Evolutionary conservation across 2,888 invertebrate species (phyloP).

Genomic region (Petrolisthes manimaculis): DNA sequence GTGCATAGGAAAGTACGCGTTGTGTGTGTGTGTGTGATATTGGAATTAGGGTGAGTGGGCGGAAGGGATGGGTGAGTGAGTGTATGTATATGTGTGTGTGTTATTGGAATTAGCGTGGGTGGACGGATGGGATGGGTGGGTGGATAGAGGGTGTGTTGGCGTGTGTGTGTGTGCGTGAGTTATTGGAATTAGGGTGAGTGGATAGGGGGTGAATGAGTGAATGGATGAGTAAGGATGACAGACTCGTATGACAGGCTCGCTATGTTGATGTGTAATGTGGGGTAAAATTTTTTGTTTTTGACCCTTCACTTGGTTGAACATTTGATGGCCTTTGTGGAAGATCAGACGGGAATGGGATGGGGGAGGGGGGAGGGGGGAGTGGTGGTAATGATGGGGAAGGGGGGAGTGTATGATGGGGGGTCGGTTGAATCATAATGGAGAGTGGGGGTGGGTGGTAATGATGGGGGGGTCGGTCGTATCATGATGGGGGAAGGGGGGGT

Average conservation of each 20-base stretch:
- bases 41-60: not conserved
- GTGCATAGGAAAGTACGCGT: too few species aligned
- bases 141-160: not conserved
- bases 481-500: not conserved
- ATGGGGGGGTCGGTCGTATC: not conserved
- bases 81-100: too few species aligned
- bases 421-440: not conserved
- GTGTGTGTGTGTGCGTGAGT: not conserved
- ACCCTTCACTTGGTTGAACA: not conserved
- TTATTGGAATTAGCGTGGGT: too few species aligned
- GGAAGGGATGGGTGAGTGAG: not conserved
- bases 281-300: not conserved
- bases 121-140: not conserved
- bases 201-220: too few species aligned
- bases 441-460: not conserved
- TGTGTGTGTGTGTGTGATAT: too few species aligned
- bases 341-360: too few species aligned
- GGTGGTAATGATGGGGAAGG: not conserved
- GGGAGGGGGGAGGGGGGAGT: not conserved
- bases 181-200: not conserved
- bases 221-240: not conserved
- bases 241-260: not conserved
- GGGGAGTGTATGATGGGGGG: not conserved
- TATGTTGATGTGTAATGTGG: not conserved
- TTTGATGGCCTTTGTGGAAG: not conserved